phyloP scores from a whole-genome alignment of 2,113 vertebrate genomes.

The Ranitomeya variabilis region DNA sequence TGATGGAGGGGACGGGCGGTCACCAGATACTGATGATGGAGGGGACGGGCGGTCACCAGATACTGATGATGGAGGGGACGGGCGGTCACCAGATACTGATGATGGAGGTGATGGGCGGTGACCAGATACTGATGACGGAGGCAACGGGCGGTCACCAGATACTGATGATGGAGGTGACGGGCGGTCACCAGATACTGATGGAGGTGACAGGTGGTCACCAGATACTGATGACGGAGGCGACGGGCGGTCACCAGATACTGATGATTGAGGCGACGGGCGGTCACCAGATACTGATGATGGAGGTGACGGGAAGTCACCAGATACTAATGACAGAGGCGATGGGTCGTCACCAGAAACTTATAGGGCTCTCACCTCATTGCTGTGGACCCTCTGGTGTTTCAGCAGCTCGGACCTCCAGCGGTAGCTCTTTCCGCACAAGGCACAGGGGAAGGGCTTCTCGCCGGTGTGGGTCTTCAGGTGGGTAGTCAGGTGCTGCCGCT shows the following conservation, averaged over 20 bases:
- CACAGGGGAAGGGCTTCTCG: constrained; percentile 46
- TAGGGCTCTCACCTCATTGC: not conserved
- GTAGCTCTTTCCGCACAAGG: constrained; percentile 43
- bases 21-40: too few relatives aligned
- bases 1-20: too few relatives aligned
- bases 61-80: too few relatives aligned
- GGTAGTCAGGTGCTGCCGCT: constrained; percentile 47
- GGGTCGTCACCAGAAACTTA: not conserved
- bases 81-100: too few relatives aligned
- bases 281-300: too few relatives aligned
- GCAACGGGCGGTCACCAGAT: not conserved
- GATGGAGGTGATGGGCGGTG: too few relatives aligned
- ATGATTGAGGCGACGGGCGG: too few relatives aligned
- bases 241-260: too few relatives aligned
- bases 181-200: not conserved
- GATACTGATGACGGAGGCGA: too few relatives aligned
- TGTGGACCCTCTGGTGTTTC: constrained; percentile 47
- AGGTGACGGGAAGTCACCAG: not conserved
- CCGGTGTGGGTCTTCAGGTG: constrained; percentile 51
- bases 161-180: not conserved
- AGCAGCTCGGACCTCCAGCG: constrained; percentile 37
- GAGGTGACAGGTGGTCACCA: too few relatives aligned
- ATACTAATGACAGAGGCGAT: not conserved
- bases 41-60: too few relatives aligned
- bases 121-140: too few relatives aligned